Percentiles rank a stretch among this genome's conserved stretches.
Evolutionary conservation across 1,140 invertebrate genomes (phyloP).

Genomic region (Gryllus bimaculatus): DNA sequence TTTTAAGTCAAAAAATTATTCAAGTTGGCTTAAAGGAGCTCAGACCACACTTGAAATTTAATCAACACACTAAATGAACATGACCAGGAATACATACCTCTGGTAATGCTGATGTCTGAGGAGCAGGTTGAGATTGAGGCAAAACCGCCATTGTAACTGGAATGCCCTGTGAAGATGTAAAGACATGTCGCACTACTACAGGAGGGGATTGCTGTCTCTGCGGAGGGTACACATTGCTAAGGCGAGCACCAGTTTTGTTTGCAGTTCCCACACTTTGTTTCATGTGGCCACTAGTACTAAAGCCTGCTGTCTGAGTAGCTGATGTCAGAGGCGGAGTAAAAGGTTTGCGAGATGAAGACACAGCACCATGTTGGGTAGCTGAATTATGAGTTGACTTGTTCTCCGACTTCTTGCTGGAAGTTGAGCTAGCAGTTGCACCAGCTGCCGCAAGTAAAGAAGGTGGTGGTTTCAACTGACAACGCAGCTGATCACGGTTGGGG

Average conservation of each 20-base stretch:
- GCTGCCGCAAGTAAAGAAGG: conserved; percentile 55
- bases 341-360: conserved; percentile 28
- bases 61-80: too few relatives aligned
- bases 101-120: conserved; percentile 35
- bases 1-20: too few relatives aligned
- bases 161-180: conserved; percentile 42
- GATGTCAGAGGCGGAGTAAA: conserved; percentile 35
- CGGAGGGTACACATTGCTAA: not conserved
- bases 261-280: conserved; percentile 10
- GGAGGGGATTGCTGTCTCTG: conserved; percentile 34
- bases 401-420: conserved; percentile 3
- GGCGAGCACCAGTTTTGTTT: conserved; percentile 28
- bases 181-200: conserved; percentile 47
- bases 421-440: not conserved
- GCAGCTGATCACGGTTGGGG: conserved; percentile 77
- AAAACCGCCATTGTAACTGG: conserved; percentile 47
- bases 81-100: too few relatives aligned
- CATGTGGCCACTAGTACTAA: not conserved
- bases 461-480: conserved; percentile 72
- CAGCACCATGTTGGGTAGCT: conserved; percentile 24
- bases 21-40: too few relatives aligned
- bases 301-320: conserved; percentile 21
- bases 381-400: not conserved
- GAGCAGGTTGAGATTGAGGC: conserved; percentile 33
- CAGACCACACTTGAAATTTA: too few relatives aligned